phyloP scores from a whole-genome alignment of 2,888 invertebrate species.

The Neocrepidodera transversa region DNA sequence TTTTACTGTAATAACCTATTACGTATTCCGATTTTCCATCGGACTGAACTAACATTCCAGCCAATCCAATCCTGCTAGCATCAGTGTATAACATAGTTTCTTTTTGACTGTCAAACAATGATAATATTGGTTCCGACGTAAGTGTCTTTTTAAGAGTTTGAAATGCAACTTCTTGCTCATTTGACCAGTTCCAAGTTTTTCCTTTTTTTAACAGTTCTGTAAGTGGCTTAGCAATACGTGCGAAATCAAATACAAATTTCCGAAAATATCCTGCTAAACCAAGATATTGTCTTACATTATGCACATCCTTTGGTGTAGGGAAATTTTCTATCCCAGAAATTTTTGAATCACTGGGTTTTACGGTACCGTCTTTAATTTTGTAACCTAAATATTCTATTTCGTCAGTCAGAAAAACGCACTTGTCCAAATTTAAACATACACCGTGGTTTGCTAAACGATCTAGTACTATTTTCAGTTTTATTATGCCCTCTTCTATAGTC shows the following conservation, averaged over 20 bases:
- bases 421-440: too few relatives aligned
- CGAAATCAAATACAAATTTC: constrained; percentile 4
- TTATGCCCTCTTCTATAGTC: neutral
- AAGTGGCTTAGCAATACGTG: too few relatives aligned
- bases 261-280: neutral
- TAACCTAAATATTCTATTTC: too few relatives aligned
- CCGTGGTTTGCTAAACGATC: neutral
- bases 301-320: neutral
- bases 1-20: neutral
- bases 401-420: too few relatives aligned
- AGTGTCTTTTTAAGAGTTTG: too few relatives aligned
- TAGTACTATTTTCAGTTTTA: neutral
- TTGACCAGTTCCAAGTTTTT: too few relatives aligned
- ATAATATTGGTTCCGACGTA: constrained; percentile 28
- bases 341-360: neutral
- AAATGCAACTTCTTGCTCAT: too few relatives aligned
- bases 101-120: constrained; percentile 31
- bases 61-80: constrained; percentile 38
- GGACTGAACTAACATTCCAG: neutral
- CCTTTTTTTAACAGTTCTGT: too few relatives aligned
- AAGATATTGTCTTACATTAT: neutral
- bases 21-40: neutral
- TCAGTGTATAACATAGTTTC: constrained; percentile 38
- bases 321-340: neutral
- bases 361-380: neutral